phyloP scores from a whole-genome alignment of 2,888 invertebrate species.

The Lithophane ornitopus region DNA sequence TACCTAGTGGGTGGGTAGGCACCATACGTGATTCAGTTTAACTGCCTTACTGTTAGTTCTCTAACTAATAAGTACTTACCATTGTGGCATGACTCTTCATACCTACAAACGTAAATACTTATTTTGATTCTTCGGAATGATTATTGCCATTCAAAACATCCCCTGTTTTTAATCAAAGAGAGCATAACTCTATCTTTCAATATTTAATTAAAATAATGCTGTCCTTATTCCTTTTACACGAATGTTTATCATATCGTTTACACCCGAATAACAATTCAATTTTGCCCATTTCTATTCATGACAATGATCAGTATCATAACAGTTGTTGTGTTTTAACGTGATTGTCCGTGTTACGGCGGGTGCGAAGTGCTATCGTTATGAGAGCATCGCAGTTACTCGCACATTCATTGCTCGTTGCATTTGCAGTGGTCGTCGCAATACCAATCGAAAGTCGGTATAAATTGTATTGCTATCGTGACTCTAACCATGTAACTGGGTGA shows the following conservation, averaged over 20 bases:
- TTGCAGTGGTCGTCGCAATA: conserved; percentile 36
- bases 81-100: neutral
- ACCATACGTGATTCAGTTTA: neutral
- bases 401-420: conserved; percentile 57
- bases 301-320: conserved; percentile 43
- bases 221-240: neutral
- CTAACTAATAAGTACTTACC: neutral
- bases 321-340: conserved; percentile 38
- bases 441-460: conserved; percentile 49
- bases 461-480: conserved; percentile 36
- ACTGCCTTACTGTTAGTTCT: neutral
- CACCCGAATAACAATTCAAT: conserved; percentile 10
- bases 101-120: neutral
- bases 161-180: neutral
- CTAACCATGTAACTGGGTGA: conserved; percentile 41
- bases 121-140: neutral
- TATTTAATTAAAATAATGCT: neutral
- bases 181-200: neutral
- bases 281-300: conserved; percentile 36
- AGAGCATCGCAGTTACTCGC: conserved; percentile 44
- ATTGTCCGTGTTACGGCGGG: conserved; percentile 43
- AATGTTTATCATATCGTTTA: neutral
- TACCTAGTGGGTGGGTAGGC: too few relatives aligned
- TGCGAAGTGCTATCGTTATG: conserved; percentile 53
- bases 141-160: neutral